Conservation (phyloP, 2,797 vertebrate species). For the Schizothorax lantsangensis region DNA sequence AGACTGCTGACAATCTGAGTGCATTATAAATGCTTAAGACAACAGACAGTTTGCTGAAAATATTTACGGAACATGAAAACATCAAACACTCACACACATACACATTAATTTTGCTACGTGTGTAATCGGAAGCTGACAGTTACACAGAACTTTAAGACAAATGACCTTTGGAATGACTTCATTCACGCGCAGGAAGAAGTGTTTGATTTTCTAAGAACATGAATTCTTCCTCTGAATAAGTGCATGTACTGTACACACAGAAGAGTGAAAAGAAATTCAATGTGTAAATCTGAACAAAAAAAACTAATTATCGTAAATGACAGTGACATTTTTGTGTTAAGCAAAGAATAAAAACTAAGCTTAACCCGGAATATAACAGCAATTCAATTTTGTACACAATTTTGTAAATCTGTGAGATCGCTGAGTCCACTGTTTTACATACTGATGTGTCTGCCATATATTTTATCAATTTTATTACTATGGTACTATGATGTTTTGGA, state of each 20-base stretch:
- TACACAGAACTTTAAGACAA: conserved; percentile 44
- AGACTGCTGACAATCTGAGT: conserved; percentile 3
- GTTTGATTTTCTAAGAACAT: conserved; percentile 54
- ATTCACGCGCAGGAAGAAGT: conserved; percentile 37
- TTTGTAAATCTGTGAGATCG: not conserved
- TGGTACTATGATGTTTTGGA: not conserved
- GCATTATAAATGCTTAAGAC: not conserved
- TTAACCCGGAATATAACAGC: not conserved
- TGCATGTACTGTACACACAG: not conserved
- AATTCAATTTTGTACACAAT: not conserved
- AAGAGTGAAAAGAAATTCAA: not conserved
- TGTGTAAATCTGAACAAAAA: not conserved
- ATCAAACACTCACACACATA: conserved; percentile 32
- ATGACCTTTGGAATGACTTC: conserved; percentile 69
- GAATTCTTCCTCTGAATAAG: not conserved
- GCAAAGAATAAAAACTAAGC: not conserved
- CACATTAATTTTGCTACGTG: conserved; percentile 35
- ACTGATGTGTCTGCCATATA: not conserved
- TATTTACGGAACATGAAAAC: not conserved
- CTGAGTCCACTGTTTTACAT: not conserved
- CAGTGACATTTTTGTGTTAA: not conserved
- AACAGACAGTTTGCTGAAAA: not conserved
- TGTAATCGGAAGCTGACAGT: conserved; percentile 51
- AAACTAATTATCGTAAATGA: not conserved
- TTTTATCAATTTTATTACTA: not conserved